Evolutionary conservation across 2,113 vertebrate species (phyloP), one percentile per base, ranked within the genome.

Genomic region (Hassar affinis): DNA sequence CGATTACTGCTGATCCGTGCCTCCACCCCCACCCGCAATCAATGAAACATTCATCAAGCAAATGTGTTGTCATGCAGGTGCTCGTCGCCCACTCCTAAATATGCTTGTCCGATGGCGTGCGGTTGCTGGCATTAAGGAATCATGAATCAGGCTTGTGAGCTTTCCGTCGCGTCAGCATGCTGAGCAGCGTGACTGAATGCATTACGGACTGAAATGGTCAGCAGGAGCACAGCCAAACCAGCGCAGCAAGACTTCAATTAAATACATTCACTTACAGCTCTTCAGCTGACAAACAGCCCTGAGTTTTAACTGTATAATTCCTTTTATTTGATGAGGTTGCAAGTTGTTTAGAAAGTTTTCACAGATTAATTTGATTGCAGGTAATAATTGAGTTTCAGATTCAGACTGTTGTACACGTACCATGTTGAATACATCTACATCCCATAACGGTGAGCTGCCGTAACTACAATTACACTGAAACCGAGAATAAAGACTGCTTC

Each of bases 1-100:
- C 90, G 87, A 94, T 95, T 93, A 92, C 90, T 90, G 88, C 90
- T 94, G 94, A 96, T 95, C 91, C 74, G 94, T 91, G 92, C 91
- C 90, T 91, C 91, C 91, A 49, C 45, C 82, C 91, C 91, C 91
- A 49, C 45, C 86, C 90, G 90, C 92, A 92, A 88, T 87, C 90
- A 92, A 87, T 54, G 0, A 89, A 91, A 91, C 80, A 88, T 90
- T 95, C 94, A 95, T 94, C 93, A 93, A 93, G 92, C 91, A 95
- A 95, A 95, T 91, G 87, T 90, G 92, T 76, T 84, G 85, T 82
- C 79, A 79, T 80, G 82, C 81, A 85, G 86, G 85, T 76, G 86
- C 85, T 68, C 79, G 78, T 80, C 74, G 79, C 47, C 54, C 78
- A 80, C 76, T 85, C 74, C 79, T 49, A 81, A 85, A 82, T 78